Evolutionary conservation across 1,140 invertebrate species (phyloP).

Genomic region (Tetramorium parvispinum): DNA sequence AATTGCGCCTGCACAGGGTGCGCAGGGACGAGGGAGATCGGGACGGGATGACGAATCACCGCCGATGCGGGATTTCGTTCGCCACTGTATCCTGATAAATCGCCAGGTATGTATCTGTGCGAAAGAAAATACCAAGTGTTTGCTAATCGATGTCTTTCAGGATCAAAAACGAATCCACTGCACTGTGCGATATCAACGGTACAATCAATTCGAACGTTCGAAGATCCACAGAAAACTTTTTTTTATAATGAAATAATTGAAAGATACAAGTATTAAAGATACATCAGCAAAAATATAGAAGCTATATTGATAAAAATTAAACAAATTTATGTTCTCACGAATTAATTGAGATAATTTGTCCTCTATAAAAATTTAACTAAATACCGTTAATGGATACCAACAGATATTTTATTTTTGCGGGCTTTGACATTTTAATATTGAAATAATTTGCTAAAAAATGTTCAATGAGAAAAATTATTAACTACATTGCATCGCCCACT

Average conservation of each 20-base stretch:
- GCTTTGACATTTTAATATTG: not conserved
- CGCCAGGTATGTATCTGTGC: constrained; percentile 44
- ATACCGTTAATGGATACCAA: not conserved
- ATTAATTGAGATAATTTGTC: not conserved
- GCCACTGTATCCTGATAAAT: constrained; percentile 56
- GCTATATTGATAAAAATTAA: not conserved
- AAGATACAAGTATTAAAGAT: not conserved
- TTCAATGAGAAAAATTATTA: not conserved
- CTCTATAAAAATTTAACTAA: not conserved
- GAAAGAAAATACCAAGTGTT: not conserved
- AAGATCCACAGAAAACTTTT: not conserved
- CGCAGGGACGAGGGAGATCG: constrained; percentile 42
- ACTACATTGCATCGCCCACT: not conserved
- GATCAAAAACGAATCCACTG: not conserved
- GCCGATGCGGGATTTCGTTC: constrained; percentile 50
- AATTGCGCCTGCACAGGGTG: constrained; percentile 40
- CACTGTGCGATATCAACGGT: not conserved
- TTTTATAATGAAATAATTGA: not conserved
- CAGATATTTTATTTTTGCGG: not conserved
- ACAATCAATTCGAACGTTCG: not conserved
- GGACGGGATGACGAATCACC: constrained; percentile 57
- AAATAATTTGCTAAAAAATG: constrained; percentile 13
- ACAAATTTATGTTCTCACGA: not conserved
- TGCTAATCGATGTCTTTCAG: not conserved
- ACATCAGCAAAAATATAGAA: not conserved